Percentiles rank a stretch among this genome's conserved stretches.
These are phyloP conservation scores for Brienomyrus longianalis DNA, from an alignment of 2,113 vertebrate genomes.

Conservation along the genomic window DNA sequence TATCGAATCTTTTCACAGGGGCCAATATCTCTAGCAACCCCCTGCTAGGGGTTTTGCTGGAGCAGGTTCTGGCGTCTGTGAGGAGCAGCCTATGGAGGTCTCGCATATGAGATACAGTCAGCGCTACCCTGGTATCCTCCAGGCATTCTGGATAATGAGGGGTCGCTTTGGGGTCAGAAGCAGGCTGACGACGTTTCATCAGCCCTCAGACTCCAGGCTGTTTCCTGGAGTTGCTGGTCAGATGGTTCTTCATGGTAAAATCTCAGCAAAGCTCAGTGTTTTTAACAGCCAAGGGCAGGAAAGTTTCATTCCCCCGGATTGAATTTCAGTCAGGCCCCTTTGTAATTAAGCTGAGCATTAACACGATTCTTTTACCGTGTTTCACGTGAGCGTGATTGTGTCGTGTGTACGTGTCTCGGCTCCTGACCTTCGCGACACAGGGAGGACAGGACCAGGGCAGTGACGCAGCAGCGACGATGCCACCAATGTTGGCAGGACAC, in stretches of 20 bases:
- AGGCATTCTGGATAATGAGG: neutral
- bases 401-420: neutral
- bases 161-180: neutral
- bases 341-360: constrained; percentile 26
- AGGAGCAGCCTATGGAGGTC: neutral
- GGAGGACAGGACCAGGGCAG: neutral
- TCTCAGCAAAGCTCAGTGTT: neutral
- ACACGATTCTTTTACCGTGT: neutral
- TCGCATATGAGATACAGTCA: neutral
- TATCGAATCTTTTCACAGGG: neutral
- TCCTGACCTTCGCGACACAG: neutral
- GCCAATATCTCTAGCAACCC: neutral
- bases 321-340: constrained; percentile 36
- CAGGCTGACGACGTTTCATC: neutral
- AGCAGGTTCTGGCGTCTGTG: neutral
- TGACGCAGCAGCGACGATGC: constrained; percentile 13
- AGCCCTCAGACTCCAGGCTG: neutral
- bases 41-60: neutral
- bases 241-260: neutral
- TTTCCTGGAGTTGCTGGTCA: neutral
- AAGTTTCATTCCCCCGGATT: constrained; percentile 45
- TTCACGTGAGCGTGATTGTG: neutral
- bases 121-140: neutral
- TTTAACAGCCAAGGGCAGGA: constrained; percentile 14
- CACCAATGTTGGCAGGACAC: constrained; percentile 29